A percentile compares a stretch with the other conserved stretches of the same genome.
These are phyloP conservation scores for Choreutis nemorana DNA, from an alignment of 2,888 invertebrate species.

Conservation along the genomic window DNA sequence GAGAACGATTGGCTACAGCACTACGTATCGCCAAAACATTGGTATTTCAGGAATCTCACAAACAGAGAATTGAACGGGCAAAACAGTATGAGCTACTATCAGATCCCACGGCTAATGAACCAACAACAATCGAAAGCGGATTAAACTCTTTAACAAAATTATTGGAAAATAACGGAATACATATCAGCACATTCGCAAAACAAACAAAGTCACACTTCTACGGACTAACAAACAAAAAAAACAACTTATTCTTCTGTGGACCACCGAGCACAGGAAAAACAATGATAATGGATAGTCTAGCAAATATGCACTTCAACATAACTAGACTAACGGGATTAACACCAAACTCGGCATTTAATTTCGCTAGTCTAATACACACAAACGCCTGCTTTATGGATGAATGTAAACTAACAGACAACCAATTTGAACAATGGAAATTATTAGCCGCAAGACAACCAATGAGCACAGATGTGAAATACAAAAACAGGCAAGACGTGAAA, in stretches of 20 bases:
- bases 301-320: conserved; percentile 14
- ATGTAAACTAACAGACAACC: conserved; percentile 20
- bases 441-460: conserved; percentile 15
- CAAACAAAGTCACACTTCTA: conserved; percentile 5
- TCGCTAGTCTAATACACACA: too few species aligned
- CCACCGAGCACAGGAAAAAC: conserved; percentile 14
- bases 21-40: conserved; percentile 10
- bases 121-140: too few species aligned
- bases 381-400: conserved; percentile 23
- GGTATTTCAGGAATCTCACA: conserved; percentile 9
- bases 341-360: too few species aligned
- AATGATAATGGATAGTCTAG: conserved; percentile 17
- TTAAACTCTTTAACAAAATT: too few species aligned
- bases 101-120: too few species aligned
- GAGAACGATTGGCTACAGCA: conserved; percentile 10
- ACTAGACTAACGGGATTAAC: conserved; percentile 15
- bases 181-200: background rate
- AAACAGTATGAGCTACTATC: conserved; percentile 3
- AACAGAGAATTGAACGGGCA: conserved; percentile 7
- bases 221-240: conserved; percentile 8
- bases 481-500: conserved; percentile 1
- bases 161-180: background rate
- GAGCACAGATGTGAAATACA: conserved; percentile 14
- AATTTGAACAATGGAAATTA: conserved; percentile 25
- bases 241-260: conserved; percentile 13